Percentiles rank a stretch among this genome's conserved stretches.
These are phyloP conservation scores for Rallus limicola DNA, from an alignment of 2,113 vertebrate species.

Conservation along the genomic window DNA sequence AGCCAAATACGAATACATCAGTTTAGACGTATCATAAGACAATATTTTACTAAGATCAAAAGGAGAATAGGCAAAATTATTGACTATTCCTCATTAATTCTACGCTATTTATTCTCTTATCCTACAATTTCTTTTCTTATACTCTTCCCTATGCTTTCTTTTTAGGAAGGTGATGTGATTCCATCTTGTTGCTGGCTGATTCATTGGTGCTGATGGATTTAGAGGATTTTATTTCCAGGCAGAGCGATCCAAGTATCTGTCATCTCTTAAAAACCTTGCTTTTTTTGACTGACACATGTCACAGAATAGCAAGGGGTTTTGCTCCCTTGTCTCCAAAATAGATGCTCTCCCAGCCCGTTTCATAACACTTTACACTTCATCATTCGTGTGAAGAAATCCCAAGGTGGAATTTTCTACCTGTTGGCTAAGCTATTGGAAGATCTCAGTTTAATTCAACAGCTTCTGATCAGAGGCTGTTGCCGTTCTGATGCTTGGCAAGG, in stretches of 20 bases:
- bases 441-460: neutral
- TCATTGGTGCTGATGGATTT: neutral
- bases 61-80: neutral
- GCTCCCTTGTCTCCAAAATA: neutral
- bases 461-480: neutral
- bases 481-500: neutral
- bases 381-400: neutral
- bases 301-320: neutral
- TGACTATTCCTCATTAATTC: neutral
- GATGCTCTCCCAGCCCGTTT: neutral
- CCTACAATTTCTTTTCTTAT: neutral
- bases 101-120: accelerated
- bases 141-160: neutral
- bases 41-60: neutral
- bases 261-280: neutral
- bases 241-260: slow-evolving; percentile 25
- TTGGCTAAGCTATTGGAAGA: neutral
- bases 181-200: neutral
- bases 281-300: neutral
- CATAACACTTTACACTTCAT: neutral
- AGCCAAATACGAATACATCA: neutral
- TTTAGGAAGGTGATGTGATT: neutral
- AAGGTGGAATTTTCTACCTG: neutral
- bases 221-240: neutral
- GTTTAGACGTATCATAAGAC: neutral